Base-by-base conservation (phyloP, 2,888 invertebrate species). In the Steinernema carpocapsae region DNA sequence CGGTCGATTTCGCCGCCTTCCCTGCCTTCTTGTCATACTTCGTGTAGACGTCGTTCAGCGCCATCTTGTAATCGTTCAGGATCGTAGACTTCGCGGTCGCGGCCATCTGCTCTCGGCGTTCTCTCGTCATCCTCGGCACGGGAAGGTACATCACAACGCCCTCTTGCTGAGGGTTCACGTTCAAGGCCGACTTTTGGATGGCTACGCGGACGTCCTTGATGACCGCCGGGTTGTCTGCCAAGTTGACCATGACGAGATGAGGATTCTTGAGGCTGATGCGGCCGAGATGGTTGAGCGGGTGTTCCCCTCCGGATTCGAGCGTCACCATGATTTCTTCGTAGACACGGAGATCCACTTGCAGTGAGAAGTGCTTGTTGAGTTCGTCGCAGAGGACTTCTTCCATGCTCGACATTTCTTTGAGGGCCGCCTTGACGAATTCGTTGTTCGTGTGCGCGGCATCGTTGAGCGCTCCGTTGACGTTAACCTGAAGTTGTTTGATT, bases 91-190 rank as follows among this genome's bases (percentile, higher is more conserved):
- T 79, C 0, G 96, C 95, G 90, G 92, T 93, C 89, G 94, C 94
- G 0, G 93, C 92, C 76, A 97, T 90, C 76, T 91, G 91, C 89
- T 96, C 95, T 80, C 97, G 91, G 86, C 95, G 93, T 88, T 97
- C 96, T 87, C 93, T 93, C 0, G 97, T 96, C 0, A 97, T 93
- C 89, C 92, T 91, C 84, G 70, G 84, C 29, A 81, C 78, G 10
- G 75, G 79, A n/a, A 85, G 76, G 75, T 85, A 83, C 14, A 85
- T 73, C 24, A 82, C 78, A 29, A 81, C 81, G 2, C 84, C 84
- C 75, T 85, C 83, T 24, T 84, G 84, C 76, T 85, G 85, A 4
- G 83, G 83, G 56, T 80, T 85, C 48, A 83, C 79, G 32, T 77
- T 79, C 22, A 84, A 73, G 0, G 80, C 74, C 1, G 80, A 82